Conservation (phyloP, 2,113 vertebrate genomes). For the Falco punctatus region DNA sequence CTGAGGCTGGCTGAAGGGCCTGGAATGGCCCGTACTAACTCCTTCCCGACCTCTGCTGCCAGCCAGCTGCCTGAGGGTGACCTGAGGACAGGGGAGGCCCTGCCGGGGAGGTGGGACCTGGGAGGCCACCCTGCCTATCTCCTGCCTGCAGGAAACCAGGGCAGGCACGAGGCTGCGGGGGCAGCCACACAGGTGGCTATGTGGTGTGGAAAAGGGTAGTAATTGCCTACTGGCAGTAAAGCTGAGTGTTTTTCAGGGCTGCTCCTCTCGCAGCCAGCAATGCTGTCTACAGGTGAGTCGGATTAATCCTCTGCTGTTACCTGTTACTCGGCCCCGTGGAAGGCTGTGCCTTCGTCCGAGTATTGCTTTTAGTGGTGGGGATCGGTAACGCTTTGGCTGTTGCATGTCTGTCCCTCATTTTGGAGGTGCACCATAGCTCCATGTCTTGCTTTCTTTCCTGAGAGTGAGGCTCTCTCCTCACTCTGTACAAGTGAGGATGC, state of each 20-base stretch:
- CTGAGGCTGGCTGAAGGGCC: neutral
- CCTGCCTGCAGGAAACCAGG: neutral
- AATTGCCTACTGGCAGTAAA: neutral
- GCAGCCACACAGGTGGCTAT: rapidly evolving
- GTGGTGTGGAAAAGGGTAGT: neutral
- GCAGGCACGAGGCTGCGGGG: neutral
- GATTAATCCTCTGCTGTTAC: neutral
- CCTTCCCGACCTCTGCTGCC: neutral
- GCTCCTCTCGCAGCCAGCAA: neutral
- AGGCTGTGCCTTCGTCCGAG: neutral
- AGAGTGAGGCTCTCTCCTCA: rapidly evolving
- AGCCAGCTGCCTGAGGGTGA: neutral
- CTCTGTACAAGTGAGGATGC: neutral
- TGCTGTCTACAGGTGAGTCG: neutral
- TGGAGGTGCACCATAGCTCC: rapidly evolving
- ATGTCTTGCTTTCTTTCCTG: neutral
- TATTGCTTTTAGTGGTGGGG: neutral
- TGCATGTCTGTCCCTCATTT: rapidly evolving
- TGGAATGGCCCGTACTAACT: neutral
- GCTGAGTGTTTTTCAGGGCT: neutral
- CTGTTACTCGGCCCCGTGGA: rapidly evolving
- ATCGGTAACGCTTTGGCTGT: rapidly evolving
- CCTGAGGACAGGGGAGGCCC: neutral
- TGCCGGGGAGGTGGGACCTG: neutral
- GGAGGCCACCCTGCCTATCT: neutral